Evolutionary conservation across 2,797 vertebrate genomes (phyloP).

Genomic region (Loriculus beryllinus): DNA sequence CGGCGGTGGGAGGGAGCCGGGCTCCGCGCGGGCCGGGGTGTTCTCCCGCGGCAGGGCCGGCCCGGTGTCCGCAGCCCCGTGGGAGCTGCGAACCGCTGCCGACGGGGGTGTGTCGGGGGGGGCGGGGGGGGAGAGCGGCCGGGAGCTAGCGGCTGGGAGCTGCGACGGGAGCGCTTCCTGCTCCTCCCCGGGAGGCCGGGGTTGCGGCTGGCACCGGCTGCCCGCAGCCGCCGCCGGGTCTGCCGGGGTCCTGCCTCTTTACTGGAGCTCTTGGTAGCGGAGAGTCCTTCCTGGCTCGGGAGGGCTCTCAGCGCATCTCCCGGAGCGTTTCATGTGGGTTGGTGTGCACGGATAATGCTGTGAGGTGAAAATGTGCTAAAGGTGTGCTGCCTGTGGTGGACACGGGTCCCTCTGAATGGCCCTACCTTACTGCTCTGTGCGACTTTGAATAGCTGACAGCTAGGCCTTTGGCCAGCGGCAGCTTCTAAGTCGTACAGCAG

Average conservation of each 20-base stretch:
- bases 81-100: not conserved
- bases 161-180: not conserved
- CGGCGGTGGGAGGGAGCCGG: not conserved
- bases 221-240: not conserved
- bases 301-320: not conserved
- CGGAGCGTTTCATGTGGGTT: not conserved
- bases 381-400: not conserved
- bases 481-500: fast-evolving
- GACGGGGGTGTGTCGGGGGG: not conserved
- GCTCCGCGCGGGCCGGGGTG: not conserved
- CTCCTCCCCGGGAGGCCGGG: not conserved
- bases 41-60: not conserved
- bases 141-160: not conserved
- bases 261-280: not conserved
- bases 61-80: not conserved
- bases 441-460: not conserved
- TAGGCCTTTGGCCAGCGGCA: not conserved
- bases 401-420: fast-evolving
- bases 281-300: not conserved
- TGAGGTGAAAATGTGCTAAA: not conserved
- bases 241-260: not conserved
- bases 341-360: not conserved
- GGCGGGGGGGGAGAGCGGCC: not conserved
- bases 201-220: not conserved
- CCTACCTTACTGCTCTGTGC: fast-evolving